A percentile compares a stretch with the other conserved stretches of the same genome.
phyloP scores from a whole-genome alignment of 1,140 invertebrate genomes.

The Drosophila willistoni region DNA sequence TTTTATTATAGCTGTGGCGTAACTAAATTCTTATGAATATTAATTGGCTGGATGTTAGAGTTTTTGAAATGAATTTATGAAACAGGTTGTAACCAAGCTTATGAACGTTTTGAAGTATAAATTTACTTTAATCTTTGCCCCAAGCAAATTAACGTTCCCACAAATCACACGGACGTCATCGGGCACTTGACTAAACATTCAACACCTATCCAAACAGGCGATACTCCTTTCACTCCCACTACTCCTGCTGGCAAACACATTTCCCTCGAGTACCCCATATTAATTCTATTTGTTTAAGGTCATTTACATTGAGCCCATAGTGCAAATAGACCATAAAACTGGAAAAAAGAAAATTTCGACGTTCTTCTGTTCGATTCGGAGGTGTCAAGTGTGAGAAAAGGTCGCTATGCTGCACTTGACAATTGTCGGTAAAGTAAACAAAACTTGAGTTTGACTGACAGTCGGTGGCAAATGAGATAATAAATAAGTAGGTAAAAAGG shows the following conservation, averaged over 20 bases:
- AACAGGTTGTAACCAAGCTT: constrained; percentile 6
- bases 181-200: constrained; percentile 5
- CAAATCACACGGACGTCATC: constrained; percentile 3
- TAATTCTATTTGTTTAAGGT: constrained; percentile 29
- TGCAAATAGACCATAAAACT: constrained; percentile 30
- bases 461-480: constrained; percentile 12
- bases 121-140: background rate
- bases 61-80: constrained; percentile 24
- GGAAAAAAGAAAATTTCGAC: constrained; percentile 8
- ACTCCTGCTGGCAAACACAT: background rate
- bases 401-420: constrained; percentile 20
- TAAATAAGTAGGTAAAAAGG: constrained; percentile 6
- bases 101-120: background rate
- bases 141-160: background rate
- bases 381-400: constrained; percentile 29
- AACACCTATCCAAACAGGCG: background rate
- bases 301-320: constrained; percentile 2
- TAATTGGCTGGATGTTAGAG: constrained; percentile 50
- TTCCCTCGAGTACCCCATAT: constrained; percentile 19
- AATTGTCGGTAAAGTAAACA: constrained; percentile 22
- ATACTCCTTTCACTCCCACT: background rate
- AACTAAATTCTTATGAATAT: constrained; percentile 63
- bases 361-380: background rate
- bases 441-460: constrained; percentile 20
- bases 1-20: constrained; percentile 42